Evolutionary conservation across 1,140 invertebrate genomes (phyloP), one percentile per base, ranked within the genome.

Genomic region (Orius laevigatus): DNA sequence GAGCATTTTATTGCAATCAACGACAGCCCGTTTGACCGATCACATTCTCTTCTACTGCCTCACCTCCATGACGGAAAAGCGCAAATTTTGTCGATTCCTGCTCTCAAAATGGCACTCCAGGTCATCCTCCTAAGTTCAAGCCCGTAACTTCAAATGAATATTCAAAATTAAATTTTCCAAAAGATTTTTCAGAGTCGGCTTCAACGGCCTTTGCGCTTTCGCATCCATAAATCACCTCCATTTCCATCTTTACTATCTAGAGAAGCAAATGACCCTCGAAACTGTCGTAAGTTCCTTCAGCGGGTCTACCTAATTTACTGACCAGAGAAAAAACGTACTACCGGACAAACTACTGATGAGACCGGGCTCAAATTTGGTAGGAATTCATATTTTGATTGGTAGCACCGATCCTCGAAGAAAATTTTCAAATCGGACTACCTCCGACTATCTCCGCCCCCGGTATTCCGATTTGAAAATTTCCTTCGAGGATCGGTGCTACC

Each of bases 221-320:
- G 81, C 83, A 35, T 84, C 82, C 20, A 79, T 88, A 0, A 87
- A 87, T 65, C 83, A 87, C 65, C 68, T 80, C 32, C 83, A 88
- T 59, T 78, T 75, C 59, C 84, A 87, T 65, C 58, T 78, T 1
- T 81, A 81, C 59, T 76, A 84, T 57, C 63, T 84, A 34, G 65
- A 73, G 25, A 59, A 72, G 34, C 62, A 64, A 41, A 69, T 85
- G 53, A 67, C 70, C 46, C 63, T 82, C 6, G 81, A 85, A 66
- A 64, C 57, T 56, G 68, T 70, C 54, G 77, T 81, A 66, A 70
- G 68, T 71, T 39, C 34, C 46, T 18, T n/a, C n/a, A n/a, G n/a
- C n/a, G n/a, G n/a, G n/a, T n/a, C n/a, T n/a, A n/a, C n/a, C n/a
- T n/a, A n/a, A n/a, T n/a, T n/a, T n/a, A n/a, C n/a, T n/a, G n/a